A percentile compares a stretch with the other conserved stretches of the same genome.
These are phyloP conservation scores for Progne subis DNA, from an alignment of 2,113 vertebrate species.

Conservation along the genomic window DNA sequence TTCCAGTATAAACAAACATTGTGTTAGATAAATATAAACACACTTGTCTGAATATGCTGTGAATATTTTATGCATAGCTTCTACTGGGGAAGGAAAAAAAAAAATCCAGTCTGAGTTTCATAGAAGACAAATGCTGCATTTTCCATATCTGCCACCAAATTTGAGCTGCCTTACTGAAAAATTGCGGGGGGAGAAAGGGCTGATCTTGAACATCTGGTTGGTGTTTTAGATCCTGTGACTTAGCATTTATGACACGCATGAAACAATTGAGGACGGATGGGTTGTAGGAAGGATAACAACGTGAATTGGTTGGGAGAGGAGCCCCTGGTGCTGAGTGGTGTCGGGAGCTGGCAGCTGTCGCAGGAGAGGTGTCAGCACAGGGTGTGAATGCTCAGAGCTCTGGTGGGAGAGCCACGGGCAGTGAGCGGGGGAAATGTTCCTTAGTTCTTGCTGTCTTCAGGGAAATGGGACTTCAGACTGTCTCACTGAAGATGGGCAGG, in stretches of 20 bases:
- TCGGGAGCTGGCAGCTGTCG: background rate
- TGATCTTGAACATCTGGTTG: background rate
- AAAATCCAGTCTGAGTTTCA: background rate
- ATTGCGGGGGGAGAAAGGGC: accelerated
- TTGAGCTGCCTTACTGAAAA: background rate
- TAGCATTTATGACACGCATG: background rate
- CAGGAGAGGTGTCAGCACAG: background rate
- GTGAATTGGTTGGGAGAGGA: background rate
- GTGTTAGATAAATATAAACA: background rate
- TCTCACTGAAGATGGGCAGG: background rate
- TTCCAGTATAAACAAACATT: background rate
- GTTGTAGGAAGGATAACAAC: background rate
- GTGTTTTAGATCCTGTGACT: background rate
- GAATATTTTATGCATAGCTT: background rate
- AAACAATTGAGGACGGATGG: background rate
- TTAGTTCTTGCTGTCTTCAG: background rate
- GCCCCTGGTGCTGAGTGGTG: background rate
- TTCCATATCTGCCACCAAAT: background rate
- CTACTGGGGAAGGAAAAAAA: background rate
- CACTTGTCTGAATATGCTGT: background rate
- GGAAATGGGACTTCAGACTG: background rate
- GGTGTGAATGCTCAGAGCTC: background rate
- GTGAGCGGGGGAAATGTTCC: background rate
- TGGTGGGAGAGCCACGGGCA: accelerated
- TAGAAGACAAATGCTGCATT: background rate